Conservation (phyloP, 2,113 vertebrate species). For the Corythornis cristatus region DNA sequence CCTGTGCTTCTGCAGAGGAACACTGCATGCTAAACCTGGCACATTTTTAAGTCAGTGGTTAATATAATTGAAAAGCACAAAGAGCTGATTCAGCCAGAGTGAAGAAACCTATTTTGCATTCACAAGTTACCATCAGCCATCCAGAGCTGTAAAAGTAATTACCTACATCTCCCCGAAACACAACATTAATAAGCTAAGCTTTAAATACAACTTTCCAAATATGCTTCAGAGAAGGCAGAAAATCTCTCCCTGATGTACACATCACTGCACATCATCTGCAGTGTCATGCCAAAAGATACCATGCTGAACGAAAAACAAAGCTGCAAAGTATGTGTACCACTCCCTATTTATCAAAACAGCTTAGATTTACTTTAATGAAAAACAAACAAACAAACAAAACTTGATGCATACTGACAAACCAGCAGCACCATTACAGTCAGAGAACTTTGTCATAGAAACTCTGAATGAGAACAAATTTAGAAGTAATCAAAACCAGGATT, state of each 20-base stretch:
- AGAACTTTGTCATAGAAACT: background rate
- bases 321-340: background rate
- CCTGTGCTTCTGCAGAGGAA: conserved; percentile 17
- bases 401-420: background rate
- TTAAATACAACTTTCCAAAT: conserved; percentile 62
- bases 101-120: conserved; percentile 62
- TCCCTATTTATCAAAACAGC: background rate
- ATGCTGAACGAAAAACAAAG: background rate
- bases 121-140: conserved; percentile 2
- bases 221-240: conserved; percentile 43
- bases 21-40: conserved; percentile 36
- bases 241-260: background rate
- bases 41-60: conserved; percentile 54
- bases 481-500: background rate
- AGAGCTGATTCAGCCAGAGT: conserved; percentile 48
- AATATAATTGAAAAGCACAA: conserved; percentile 36
- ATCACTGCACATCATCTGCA: background rate
- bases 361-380: background rate
- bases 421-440: background rate
- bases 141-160: conserved; percentile 65
- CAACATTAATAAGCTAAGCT: conserved; percentile 68
- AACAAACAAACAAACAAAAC: background rate
- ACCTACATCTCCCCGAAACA: conserved; percentile 60
- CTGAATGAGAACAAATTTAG: background rate
- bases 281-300: background rate